Evolutionary conservation across 2,888 invertebrate genomes (phyloP).

Genomic region (Scaeva pyrastri): DNA sequence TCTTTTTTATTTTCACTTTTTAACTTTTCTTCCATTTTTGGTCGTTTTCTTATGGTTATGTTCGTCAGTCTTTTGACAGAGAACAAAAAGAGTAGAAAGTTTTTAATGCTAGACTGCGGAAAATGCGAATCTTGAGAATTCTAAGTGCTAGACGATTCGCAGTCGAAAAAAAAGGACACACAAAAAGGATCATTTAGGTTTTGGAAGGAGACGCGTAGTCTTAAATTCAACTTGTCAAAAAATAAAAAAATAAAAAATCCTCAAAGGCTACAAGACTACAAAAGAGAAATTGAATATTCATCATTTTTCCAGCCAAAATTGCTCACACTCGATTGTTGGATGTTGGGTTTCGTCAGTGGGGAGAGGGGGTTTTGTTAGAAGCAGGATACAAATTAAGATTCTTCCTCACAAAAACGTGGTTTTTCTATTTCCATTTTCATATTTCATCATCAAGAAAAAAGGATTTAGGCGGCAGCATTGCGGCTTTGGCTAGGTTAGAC

Average conservation of each 20-base stretch:
- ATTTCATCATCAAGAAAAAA: constrained; percentile 20
- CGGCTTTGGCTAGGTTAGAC: neutral
- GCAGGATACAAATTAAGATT: constrained; percentile 60
- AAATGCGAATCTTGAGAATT: constrained; percentile 58
- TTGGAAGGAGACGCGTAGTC: neutral
- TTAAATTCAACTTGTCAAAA: neutral
- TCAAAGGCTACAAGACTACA: constrained; percentile 56
- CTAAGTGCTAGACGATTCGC: constrained; percentile 38
- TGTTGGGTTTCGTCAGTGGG: neutral
- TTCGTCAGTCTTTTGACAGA: constrained; percentile 6
- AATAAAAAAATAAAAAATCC: neutral
- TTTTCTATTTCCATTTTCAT: constrained; percentile 12
- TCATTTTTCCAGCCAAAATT: constrained; percentile 61
- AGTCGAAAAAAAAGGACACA: constrained; percentile 25
- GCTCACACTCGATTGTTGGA: neutral
- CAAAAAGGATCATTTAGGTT: neutral
- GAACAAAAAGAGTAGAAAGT: constrained; percentile 35
- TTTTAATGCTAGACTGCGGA: constrained; percentile 53
- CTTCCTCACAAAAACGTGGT: constrained; percentile 38
- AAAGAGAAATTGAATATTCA: constrained; percentile 70
- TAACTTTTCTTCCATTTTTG: neutral
- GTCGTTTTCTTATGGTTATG: neutral
- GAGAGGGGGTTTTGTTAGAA: neutral
- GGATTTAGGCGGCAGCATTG: constrained; percentile 19
- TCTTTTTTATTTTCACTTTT: too few species aligned